These are phyloP conservation scores for Boloria euphrosyne DNA, from an alignment of 2,888 invertebrate species.

Conservation along the genomic window DNA sequence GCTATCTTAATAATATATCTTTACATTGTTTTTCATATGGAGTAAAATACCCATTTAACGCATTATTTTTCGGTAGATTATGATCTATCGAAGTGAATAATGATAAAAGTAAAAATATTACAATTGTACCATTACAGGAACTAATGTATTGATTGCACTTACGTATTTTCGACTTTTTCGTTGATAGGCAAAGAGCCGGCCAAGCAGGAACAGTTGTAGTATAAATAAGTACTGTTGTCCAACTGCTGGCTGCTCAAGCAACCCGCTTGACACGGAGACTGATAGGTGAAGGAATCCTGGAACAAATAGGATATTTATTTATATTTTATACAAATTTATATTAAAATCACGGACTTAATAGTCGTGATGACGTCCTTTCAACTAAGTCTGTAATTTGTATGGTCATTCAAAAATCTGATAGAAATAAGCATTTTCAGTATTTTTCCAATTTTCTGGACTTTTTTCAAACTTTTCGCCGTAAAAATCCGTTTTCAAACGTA, in stretches of 20 bases:
- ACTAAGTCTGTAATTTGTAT: too few species aligned
- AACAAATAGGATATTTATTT: conserved; percentile 13
- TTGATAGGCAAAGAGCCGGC: conserved; percentile 46
- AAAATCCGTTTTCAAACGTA: too few species aligned
- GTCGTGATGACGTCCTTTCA: too few species aligned
- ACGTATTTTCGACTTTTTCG: conserved; percentile 54
- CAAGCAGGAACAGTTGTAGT: conserved; percentile 70
- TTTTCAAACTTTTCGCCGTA: background rate
- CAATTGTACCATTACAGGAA: too few species aligned
- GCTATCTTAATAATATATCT: too few species aligned
- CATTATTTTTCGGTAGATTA: too few species aligned
- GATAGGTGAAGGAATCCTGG: conserved; percentile 89
- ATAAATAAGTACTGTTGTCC: conserved; percentile 72
- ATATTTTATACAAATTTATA: too few species aligned
- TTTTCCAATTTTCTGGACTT: background rate
- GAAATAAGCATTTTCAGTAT: background rate
- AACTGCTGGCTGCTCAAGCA: conserved; percentile 79
- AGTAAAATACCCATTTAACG: too few species aligned
- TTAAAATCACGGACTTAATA: too few species aligned
- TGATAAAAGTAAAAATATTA: too few species aligned
- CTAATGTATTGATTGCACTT: conserved; percentile 41
- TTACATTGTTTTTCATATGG: too few species aligned
- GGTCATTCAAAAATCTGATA: background rate
- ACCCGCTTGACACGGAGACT: conserved; percentile 95
- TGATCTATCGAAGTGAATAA: too few species aligned